Conservation (phyloP, 2,888 invertebrate genomes). For the Agonopterix heracliana region DNA sequence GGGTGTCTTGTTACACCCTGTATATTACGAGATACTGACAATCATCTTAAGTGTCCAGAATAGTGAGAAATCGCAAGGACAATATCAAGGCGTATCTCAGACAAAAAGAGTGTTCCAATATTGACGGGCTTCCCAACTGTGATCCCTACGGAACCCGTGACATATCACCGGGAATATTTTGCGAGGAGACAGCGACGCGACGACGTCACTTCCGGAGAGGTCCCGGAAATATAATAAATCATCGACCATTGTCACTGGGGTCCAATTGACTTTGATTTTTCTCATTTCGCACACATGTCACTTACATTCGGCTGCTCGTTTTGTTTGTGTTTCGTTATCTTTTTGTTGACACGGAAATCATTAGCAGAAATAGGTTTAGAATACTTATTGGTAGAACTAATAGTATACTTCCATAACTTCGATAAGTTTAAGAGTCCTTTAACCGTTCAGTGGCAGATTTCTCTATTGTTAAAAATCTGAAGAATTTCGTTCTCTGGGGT, state of each 20-base stretch:
- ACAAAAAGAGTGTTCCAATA: conserved; percentile 9
- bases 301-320: conserved; percentile 6
- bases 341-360: not conserved
- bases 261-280: conserved; percentile 62
- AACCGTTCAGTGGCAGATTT: no score
- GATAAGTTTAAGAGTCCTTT: no score
- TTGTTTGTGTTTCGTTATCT: not conserved
- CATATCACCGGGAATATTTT: conserved; percentile 38
- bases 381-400: no score
- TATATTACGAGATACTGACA: no score
- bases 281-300: conserved; percentile 20
- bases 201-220: conserved; percentile 36
- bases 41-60: no score
- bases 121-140: conserved; percentile 6
- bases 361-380: not conserved
- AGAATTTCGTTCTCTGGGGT: no score
- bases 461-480: no score
- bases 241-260: conserved; percentile 51
- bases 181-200: conserved; percentile 31
- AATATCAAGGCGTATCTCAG: not conserved
- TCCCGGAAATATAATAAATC: conserved; percentile 57
- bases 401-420: no score
- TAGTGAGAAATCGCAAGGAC: not conserved
- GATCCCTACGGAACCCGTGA: conserved; percentile 17
- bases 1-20: no score